These are phyloP conservation scores for Bombus difficillimus DNA, from an alignment of 1,140 invertebrate genomes.

Conservation along the genomic window DNA sequence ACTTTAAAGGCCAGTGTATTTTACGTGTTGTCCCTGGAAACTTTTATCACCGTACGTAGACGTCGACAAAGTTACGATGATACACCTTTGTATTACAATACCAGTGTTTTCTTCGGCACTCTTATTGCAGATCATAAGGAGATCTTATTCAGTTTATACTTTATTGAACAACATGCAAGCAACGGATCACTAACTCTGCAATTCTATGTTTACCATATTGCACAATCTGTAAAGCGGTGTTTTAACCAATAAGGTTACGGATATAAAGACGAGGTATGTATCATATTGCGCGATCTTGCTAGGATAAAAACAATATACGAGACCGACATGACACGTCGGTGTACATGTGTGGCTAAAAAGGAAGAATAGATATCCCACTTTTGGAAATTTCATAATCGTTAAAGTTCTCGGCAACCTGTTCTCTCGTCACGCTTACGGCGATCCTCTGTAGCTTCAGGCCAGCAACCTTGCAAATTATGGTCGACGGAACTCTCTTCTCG, in stretches of 20 bases:
- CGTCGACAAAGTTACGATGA: neutral
- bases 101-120: neutral
- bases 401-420: slow-evolving; percentile 26
- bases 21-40: slow-evolving; percentile 56
- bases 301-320: neutral
- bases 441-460: neutral
- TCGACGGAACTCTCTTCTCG: neutral
- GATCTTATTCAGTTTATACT: slow-evolving; percentile 59
- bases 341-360: neutral
- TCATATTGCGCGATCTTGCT: neutral
- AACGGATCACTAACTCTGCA: neutral
- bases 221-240: neutral
- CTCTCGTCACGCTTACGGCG: slow-evolving; percentile 10
- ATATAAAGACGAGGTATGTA: neutral
- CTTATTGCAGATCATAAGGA: slow-evolving; percentile 52
- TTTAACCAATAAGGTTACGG: neutral
- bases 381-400: neutral
- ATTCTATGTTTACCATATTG: neutral
- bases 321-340: too few species aligned
- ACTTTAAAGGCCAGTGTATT: slow-evolving; percentile 56
- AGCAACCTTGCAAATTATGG: slow-evolving; percentile 34
- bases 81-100: neutral
- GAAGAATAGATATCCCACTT: slow-evolving; percentile 6
- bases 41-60: slow-evolving; percentile 50
- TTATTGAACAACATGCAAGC: slow-evolving; percentile 51